Conservation (phyloP, 2,888 invertebrate species). For the Eristalis intricaria region DNA sequence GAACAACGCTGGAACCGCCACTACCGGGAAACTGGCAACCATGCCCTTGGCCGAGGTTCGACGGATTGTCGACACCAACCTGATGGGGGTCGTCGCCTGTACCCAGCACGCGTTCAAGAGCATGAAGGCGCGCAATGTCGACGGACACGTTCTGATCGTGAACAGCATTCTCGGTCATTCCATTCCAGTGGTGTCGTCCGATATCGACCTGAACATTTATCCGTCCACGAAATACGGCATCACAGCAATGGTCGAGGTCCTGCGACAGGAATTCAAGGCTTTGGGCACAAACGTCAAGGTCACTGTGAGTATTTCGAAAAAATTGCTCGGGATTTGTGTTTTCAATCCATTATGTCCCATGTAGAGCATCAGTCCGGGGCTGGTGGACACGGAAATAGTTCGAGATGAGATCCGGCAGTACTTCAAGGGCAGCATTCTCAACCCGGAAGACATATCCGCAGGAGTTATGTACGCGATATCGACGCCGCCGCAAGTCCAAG, state of each 20-base stretch:
- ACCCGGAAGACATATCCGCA: slow-evolving; percentile 75
- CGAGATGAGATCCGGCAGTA: slow-evolving; percentile 57
- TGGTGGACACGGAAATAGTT: slow-evolving; percentile 81
- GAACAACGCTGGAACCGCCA: slow-evolving; percentile 83
- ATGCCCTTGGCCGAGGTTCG: slow-evolving; percentile 72
- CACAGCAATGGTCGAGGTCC: slow-evolving; percentile 78
- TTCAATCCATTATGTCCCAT: background rate
- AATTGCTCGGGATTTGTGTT: background rate
- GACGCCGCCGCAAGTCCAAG: slow-evolving; percentile 75
- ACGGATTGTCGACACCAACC: slow-evolving; percentile 81
- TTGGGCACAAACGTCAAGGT: slow-evolving; percentile 79
- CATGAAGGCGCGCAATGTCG: slow-evolving; percentile 81
- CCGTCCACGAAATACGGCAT: slow-evolving; percentile 78
- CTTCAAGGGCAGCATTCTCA: slow-evolving; percentile 65
- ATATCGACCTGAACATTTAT: slow-evolving; percentile 76
- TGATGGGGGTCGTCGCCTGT: slow-evolving; percentile 81
- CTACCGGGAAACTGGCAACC: slow-evolving; percentile 74
- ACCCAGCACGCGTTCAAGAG: slow-evolving; percentile 82
- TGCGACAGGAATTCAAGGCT: slow-evolving; percentile 78
- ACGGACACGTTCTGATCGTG: slow-evolving; percentile 82
- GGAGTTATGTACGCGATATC: slow-evolving; percentile 73
- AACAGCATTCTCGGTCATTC: slow-evolving; percentile 80
- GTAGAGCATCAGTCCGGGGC: slow-evolving; percentile 82
- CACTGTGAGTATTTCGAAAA: slow-evolving; percentile 75
- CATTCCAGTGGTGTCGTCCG: slow-evolving; percentile 63